A percentile compares a stretch with the other conserved stretches of the same genome.
Evolutionary conservation across 92 coral and sea anemone species (phyloP).

Genomic region (Zoanthus solanderi): DNA sequence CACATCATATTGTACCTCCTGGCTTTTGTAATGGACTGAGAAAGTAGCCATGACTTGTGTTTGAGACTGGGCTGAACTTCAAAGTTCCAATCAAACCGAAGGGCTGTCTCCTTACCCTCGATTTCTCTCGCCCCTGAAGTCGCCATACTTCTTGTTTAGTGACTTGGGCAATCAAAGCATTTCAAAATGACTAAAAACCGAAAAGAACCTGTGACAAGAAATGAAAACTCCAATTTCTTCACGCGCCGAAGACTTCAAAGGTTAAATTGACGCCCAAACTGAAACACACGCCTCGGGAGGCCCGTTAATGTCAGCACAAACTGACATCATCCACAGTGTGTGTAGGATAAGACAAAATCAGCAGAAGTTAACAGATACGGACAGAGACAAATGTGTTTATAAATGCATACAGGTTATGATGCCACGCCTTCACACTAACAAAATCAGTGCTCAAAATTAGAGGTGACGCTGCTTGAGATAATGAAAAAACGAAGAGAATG

Average conservation of each 20-base stretch:
- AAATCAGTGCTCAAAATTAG: background rate
- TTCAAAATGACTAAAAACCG: background rate
- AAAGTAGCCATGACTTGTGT: constrained; percentile 35
- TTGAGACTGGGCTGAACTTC: constrained; percentile 50
- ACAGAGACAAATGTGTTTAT: constrained; percentile 19
- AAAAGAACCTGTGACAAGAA: background rate
- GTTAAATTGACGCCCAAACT: background rate
- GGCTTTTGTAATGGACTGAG: constrained; percentile 42
- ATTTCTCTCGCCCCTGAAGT: constrained; percentile 67
- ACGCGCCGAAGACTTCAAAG: background rate
- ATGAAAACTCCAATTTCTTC: constrained; percentile 8
- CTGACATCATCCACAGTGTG: constrained; percentile 28
- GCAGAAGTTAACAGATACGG: background rate
- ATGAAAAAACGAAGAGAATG: no score
- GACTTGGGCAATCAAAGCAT: constrained; percentile 5
- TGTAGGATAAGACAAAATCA: background rate
- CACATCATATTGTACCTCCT: constrained; percentile 13
- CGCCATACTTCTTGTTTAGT: constrained; percentile 60
- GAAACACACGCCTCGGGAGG: background rate
- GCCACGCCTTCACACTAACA: constrained; percentile 19
- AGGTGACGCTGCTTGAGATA: background rate
- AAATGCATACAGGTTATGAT: constrained; percentile 10
- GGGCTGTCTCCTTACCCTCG: constrained; percentile 78
- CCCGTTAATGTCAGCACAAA: background rate
- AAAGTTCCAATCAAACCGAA: constrained; percentile 58